Evolutionary conservation across 2,797 vertebrate genomes (phyloP), one percentile per base, ranked within the genome.

Genomic region (Sphenopsis melanotis): DNA sequence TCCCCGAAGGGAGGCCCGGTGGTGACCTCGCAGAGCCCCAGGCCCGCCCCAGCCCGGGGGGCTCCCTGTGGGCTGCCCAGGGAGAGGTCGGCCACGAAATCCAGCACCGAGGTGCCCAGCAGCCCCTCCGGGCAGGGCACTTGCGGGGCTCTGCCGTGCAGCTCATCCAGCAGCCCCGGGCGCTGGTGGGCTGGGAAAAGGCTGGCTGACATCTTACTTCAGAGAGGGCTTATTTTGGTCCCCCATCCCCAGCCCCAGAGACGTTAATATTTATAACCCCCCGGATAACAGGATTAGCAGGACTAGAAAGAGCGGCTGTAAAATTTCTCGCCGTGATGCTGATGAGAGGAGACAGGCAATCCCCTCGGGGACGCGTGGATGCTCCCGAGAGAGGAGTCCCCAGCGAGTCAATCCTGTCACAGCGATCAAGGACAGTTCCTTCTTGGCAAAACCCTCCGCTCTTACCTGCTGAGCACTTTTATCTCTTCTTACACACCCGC

Each of bases 351-450:
- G 97, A 97, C 97, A 96, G 83, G 87, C 91, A 92, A 95, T 84
- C 79, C 87, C 75, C 81, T 68, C 60, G 42, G 93, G 95, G 97
- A 96, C 96, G 89, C 83, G 91, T 97, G 97, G 95, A 94, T 84
- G 83, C 69, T 87, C 93, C 91, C 56, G 37, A 89, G 83, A 81
- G 69, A 92, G 88, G 41, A 65, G 84, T 93, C 83, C 97, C 97
- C 96, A 87, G 94, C 22, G 77, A 93, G 92, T 77, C 84, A 97
- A 98, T 98, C 98, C 98, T 91, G 97, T 98, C 96, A 96, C 95
- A 89, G 96, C 93, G 56, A 97, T 75, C 95, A 97, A 97, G 97
- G 96, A 88, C 92, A 98, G 98, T 98, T 99, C 98, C 98, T 99
- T 95, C 97, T 98, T 98, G 98, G 98, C 98, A 97, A 86, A 88